Evolutionary conservation across 2,113 vertebrate genomes (phyloP).

Genomic region (Caranx melampygus): DNA sequence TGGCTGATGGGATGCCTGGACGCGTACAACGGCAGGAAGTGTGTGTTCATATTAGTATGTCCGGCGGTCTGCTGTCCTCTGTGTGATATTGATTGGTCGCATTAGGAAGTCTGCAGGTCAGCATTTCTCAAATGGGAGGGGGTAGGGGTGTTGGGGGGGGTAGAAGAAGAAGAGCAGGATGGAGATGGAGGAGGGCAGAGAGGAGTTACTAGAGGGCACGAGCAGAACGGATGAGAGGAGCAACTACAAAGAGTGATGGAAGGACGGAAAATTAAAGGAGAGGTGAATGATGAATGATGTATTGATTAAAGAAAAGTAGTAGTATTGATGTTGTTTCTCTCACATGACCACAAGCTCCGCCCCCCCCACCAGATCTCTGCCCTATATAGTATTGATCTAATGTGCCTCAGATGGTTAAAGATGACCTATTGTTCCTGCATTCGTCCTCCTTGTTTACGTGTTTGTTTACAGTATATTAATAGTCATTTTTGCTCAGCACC

Average conservation of each 20-base stretch:
- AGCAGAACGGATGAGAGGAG: constrained; percentile 25
- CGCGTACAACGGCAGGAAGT: constrained; percentile 47
- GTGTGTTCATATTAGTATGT: constrained; percentile 74
- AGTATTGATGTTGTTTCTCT: constrained; percentile 10
- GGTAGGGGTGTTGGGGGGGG: no score
- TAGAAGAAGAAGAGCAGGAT: constrained; percentile 34
- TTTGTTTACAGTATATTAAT: constrained; percentile 53
- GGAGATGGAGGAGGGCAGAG: constrained; percentile 38
- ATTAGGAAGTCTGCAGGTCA: constrained; percentile 75
- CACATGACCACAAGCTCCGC: background rate
- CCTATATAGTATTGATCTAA: constrained; percentile 41
- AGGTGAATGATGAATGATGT: constrained; percentile 27
- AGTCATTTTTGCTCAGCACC: constrained; percentile 15
- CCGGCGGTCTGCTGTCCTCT: constrained; percentile 62
- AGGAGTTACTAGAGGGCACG: constrained; percentile 30
- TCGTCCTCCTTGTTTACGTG: constrained; percentile 29
- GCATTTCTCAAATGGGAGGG: constrained; percentile 61
- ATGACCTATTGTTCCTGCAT: constrained; percentile 53
- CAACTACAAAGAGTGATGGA: background rate
- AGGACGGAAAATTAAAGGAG: constrained; percentile 31
- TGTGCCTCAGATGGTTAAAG: constrained; percentile 40
- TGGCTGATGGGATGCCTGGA: constrained; percentile 23
- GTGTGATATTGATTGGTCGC: constrained; percentile 75
- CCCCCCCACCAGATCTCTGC: background rate
- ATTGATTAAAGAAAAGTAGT: constrained; percentile 11